phyloP scores from a whole-genome alignment of 2,113 vertebrate species.

The Pleuronectes platessa region DNA sequence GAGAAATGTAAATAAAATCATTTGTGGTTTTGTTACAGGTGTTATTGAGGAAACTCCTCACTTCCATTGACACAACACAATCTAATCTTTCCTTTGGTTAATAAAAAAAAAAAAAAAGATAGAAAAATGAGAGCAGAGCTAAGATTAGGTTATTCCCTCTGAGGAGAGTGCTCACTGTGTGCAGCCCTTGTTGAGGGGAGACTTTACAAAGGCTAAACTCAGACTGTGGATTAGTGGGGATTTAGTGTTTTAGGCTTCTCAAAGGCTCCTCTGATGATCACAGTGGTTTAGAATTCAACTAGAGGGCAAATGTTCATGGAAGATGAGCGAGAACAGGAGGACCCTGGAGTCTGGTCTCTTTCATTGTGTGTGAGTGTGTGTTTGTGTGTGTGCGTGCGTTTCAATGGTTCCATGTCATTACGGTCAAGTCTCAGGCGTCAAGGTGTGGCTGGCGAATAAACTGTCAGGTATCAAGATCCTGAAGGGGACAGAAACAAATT shows the following conservation, averaged over 20 bases:
- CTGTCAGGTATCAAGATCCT: slow-evolving; percentile 69
- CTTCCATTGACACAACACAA: slow-evolving; percentile 32
- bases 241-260: slow-evolving; percentile 50
- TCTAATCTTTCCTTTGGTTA: slow-evolving; percentile 74
- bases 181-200: slow-evolving; percentile 66
- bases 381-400: neutral
- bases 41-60: slow-evolving; percentile 33
- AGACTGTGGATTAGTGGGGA: slow-evolving; percentile 44
- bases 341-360: slow-evolving; percentile 52
- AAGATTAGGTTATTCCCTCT: slow-evolving; percentile 40
- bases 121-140: slow-evolving; percentile 38
- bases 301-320: slow-evolving; percentile 63
- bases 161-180: slow-evolving; percentile 50
- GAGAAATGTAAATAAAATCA: slow-evolving; percentile 47
- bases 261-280: slow-evolving; percentile 79
- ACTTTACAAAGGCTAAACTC: slow-evolving; percentile 58
- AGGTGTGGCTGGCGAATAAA: slow-evolving; percentile 77
- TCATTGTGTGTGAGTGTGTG: slow-evolving; percentile 1
- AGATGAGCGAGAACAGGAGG: slow-evolving; percentile 48
- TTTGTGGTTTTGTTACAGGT: slow-evolving; percentile 56
- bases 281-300: slow-evolving; percentile 80
- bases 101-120: slow-evolving; percentile 33
- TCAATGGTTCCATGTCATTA: slow-evolving; percentile 65
- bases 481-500: slow-evolving; percentile 15
- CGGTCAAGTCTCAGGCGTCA: slow-evolving; percentile 80